These are phyloP conservation scores for Ophioderma brevispina DNA, from an alignment of 35 echinoderm and acorn worm species.

Conservation along the genomic window DNA sequence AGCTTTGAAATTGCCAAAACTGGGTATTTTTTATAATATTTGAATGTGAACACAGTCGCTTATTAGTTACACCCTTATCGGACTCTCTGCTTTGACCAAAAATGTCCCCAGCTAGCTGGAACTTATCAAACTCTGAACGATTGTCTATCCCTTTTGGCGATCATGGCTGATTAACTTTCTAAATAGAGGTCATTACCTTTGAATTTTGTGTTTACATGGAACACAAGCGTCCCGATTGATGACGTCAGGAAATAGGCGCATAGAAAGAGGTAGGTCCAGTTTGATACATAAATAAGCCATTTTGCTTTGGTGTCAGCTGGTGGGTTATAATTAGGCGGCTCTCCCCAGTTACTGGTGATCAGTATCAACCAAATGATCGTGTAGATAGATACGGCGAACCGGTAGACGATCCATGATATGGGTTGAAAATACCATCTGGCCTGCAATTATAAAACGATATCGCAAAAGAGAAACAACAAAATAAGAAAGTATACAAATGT, in stretches of 20 bases:
- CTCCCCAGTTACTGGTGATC: constrained; percentile 53
- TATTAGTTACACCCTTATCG: too few relatives aligned
- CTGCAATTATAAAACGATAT: constrained; percentile 43
- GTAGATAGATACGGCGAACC: constrained; percentile 49
- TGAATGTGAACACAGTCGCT: too few relatives aligned
- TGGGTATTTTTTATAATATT: too few relatives aligned
- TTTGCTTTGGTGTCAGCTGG: constrained; percentile 67
- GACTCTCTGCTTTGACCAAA: too few relatives aligned
- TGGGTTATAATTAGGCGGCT: constrained; percentile 34
- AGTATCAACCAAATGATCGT: constrained; percentile 42
- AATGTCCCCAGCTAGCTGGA: too few relatives aligned
- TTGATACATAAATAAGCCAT: constrained; percentile 87
- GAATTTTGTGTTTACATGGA: not conserved
- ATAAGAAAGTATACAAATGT: too few relatives aligned
- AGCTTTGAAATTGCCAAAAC: too few relatives aligned
- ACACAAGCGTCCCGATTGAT: constrained; percentile 3
- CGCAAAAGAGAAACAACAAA: too few relatives aligned
- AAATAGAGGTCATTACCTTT: too few relatives aligned
- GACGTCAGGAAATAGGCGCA: constrained; percentile 25
- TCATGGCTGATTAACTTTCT: too few relatives aligned
- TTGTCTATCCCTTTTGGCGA: too few relatives aligned
- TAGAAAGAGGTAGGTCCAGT: constrained; percentile 70
- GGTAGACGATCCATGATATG: constrained; percentile 49
- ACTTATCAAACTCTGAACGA: too few relatives aligned
- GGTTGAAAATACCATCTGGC: constrained; percentile 65